Base-by-base conservation (phyloP, 2,113 vertebrate species). In the Lontra canadensis region DNA sequence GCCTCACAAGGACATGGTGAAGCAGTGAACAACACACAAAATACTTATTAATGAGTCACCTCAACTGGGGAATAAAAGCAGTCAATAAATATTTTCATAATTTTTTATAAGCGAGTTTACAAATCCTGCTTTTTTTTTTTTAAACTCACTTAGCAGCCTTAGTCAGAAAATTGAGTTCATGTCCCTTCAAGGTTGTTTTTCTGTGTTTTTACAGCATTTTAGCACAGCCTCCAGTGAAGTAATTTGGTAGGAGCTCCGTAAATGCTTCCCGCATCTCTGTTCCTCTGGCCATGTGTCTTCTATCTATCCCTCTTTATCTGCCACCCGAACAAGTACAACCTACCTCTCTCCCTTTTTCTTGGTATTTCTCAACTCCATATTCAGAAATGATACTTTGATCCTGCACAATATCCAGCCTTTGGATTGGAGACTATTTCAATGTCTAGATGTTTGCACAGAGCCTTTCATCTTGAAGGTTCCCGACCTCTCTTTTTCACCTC, bases 61-160 rank as follows among this genome's bases (percentile, higher is more conserved):
- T 5, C 34, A 31, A 82, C 25, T 63, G 17, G 78, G 47, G 21
- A 63, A 29, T 47, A 79, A 73, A 95, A 80, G 9, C 21, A 23
- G 34, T 47, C 67, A 36, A 57, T 59, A 94, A 91, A 73, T 59
- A 84, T 65, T 92, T 90, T 76, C 87, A 55, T 69, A 63, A 17
- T 29, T 29, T 96, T 88, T 92, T 36, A 65, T 95, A 93, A 91
- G 47, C 80, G 36, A 57, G 21, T 95, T 89, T 81, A 49, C 67
- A 95, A 95, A 94, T 92, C 29, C 8, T 63, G 15, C 1, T 20
- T 78, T 80, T 10, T 92, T 78, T 2, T 57, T 2, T n/a, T 20
- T 4, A 7, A 6, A 80, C 25, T 90, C 44, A 63, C 5, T 17
- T 14, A 57, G 29, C 78, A 49, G 23, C 12, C 4, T 96, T 96